These are phyloP conservation scores for Eupithecia pulchellata DNA, from an alignment of 2,888 invertebrate genomes.

Conservation along the genomic window DNA sequence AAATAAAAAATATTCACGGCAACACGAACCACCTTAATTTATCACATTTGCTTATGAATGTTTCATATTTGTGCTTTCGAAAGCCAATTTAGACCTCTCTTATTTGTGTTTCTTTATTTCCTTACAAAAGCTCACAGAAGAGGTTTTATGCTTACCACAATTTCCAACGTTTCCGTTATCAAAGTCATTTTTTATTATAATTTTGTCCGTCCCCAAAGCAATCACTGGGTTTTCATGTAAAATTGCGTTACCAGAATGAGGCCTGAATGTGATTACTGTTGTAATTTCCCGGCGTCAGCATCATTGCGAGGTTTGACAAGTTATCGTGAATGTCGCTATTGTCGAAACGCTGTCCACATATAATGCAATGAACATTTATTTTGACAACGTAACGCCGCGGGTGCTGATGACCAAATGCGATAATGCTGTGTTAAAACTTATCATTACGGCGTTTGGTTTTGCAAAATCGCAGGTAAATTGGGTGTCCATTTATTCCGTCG, in stretches of 20 bases:
- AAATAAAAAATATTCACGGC: too few species aligned
- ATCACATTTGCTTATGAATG: slow-evolving; percentile 23
- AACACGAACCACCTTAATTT: too few species aligned
- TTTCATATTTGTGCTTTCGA: slow-evolving; percentile 32
- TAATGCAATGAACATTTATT: slow-evolving; percentile 16
- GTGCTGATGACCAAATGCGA: slow-evolving; percentile 42
- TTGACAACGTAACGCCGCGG: slow-evolving; percentile 30
- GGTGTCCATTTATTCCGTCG: slow-evolving; percentile 42
- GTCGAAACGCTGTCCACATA: slow-evolving; percentile 34
- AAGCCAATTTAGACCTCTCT: slow-evolving; percentile 35
- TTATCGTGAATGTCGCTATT: slow-evolving; percentile 43
- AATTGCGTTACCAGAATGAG: slow-evolving; percentile 49
- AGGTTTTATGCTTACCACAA: slow-evolving; percentile 38
- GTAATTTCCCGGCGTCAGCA: slow-evolving; percentile 57
- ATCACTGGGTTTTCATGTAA: slow-evolving; percentile 54
- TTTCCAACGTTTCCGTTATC: slow-evolving; percentile 39
- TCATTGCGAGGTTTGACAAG: slow-evolving; percentile 50
- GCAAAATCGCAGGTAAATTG: slow-evolving; percentile 53
- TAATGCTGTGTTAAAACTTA: slow-evolving; percentile 60
- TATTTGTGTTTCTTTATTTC: slow-evolving; percentile 44
- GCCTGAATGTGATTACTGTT: slow-evolving; percentile 55
- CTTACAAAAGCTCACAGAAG: slow-evolving; percentile 37
- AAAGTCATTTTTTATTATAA: slow-evolving; percentile 49
- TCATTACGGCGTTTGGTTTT: slow-evolving; percentile 53
- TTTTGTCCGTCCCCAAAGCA: slow-evolving; percentile 46